Percentiles rank a stretch among this genome's conserved stretches.
These are phyloP conservation scores for Adelges cooleyi DNA, from an alignment of 1,140 invertebrate genomes.

Conservation along the genomic window DNA sequence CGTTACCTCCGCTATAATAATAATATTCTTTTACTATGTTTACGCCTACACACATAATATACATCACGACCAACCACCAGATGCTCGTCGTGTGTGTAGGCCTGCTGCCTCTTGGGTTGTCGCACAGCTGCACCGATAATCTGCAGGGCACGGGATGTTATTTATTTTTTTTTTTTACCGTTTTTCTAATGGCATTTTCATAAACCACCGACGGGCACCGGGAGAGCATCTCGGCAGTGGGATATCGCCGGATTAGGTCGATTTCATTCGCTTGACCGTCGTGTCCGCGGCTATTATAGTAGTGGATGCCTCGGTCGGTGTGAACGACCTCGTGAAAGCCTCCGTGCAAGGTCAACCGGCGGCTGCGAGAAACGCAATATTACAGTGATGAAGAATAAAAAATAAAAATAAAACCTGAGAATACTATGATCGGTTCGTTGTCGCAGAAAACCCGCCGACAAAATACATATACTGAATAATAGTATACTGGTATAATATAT, in stretches of 20 bases:
- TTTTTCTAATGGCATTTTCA: too few relatives aligned
- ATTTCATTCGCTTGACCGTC: too few relatives aligned
- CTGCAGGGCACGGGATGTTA: background rate
- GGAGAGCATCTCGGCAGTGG: too few relatives aligned
- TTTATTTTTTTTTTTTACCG: too few relatives aligned
- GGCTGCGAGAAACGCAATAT: background rate
- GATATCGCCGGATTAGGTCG: too few relatives aligned
- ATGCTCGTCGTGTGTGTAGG: background rate
- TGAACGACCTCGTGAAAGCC: slow-evolving; percentile 28
- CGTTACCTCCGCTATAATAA: too few relatives aligned
- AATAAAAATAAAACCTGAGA: background rate
- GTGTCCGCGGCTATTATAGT: background rate
- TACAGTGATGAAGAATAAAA: background rate
- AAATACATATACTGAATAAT: too few relatives aligned
- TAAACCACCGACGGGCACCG: too few relatives aligned
- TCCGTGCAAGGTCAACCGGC: slow-evolving; percentile 16
- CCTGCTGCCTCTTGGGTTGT: too few relatives aligned
- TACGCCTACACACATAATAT: too few relatives aligned
- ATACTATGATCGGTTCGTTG: background rate
- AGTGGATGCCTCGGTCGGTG: background rate
- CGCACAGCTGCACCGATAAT: background rate
- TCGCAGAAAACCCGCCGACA: background rate
- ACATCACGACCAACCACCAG: background rate
- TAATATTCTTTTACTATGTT: too few relatives aligned
- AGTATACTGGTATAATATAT: background rate